These are phyloP conservation scores for Syrrhaptes paradoxus DNA, from an alignment of 2,113 vertebrate genomes.

Conservation along the genomic window DNA sequence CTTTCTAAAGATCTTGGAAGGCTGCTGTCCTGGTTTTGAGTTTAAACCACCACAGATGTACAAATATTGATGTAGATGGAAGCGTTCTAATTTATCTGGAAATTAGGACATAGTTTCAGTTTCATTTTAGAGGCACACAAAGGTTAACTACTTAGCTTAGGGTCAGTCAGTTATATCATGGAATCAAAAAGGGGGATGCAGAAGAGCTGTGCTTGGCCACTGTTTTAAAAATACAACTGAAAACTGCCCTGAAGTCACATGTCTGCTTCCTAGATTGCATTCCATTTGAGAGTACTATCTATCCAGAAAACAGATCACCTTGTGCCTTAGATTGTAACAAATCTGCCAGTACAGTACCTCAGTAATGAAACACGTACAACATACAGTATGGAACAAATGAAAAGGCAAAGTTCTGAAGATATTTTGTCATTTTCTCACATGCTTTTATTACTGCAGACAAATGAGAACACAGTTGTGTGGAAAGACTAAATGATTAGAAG, in stretches of 20 bases:
- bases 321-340: not conserved
- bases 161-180: not conserved
- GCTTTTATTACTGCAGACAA: not conserved
- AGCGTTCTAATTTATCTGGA: not conserved
- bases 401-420: not conserved
- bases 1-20: conserved; percentile 2
- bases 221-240: not conserved
- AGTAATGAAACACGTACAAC: not conserved
- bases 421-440: not conserved
- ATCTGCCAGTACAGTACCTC: not conserved
- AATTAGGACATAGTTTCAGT: not conserved
- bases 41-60: not conserved
- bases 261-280: not conserved
- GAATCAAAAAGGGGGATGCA: not conserved
- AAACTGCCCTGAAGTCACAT: not conserved
- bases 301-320: not conserved
- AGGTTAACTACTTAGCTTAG: not conserved
- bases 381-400: not conserved
- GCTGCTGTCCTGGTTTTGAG: not conserved
- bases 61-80: conserved; percentile 5
- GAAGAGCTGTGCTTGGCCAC: not conserved
- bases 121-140: not conserved
- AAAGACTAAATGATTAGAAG: not conserved
- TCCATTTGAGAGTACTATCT: not conserved
- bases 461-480: not conserved